A percentile compares a stretch with the other conserved stretches of the same genome.
These are phyloP conservation scores for Eidolon dupreanum DNA, from an alignment of 2,797 vertebrate species.

Conservation along the genomic window DNA sequence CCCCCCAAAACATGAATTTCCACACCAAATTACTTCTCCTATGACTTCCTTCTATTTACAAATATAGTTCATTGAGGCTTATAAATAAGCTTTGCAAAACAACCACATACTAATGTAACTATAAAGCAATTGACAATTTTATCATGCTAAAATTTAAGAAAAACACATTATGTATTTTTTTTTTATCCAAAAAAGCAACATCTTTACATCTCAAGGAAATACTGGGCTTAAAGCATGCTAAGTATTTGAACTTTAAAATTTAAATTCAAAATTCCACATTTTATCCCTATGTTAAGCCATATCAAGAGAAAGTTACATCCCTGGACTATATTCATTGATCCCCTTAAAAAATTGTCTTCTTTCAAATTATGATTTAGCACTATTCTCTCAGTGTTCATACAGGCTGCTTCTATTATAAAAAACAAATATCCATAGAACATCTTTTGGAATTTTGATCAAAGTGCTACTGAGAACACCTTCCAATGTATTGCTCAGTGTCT, in stretches of 20 bases:
- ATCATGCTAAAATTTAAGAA: not conserved
- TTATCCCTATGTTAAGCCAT: not conserved
- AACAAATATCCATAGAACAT: constrained; percentile 58
- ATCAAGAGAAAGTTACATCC: not conserved
- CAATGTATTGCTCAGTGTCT: constrained; percentile 1
- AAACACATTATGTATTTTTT: not conserved
- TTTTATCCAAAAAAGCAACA: not conserved
- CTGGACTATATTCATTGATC: not conserved
- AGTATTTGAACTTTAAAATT: not conserved
- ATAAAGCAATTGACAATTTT: not conserved
- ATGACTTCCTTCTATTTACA: not conserved
- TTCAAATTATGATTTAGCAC: constrained; percentile 14
- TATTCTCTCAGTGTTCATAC: not conserved
- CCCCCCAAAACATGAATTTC: not conserved
- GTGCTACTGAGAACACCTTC: constrained; percentile 43
- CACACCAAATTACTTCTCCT: not conserved
- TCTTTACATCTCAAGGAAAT: not conserved
- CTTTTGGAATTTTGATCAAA: constrained; percentile 65
- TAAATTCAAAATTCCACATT: not conserved
- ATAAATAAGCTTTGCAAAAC: not conserved
- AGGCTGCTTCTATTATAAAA: constrained; percentile 38
- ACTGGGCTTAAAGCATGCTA: not conserved
- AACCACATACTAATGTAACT: not conserved
- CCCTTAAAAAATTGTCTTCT: not conserved
- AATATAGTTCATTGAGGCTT: not conserved